These are phyloP conservation scores for Eupithecia insigniata DNA, from an alignment of 2,888 invertebrate species.

Conservation along the genomic window DNA sequence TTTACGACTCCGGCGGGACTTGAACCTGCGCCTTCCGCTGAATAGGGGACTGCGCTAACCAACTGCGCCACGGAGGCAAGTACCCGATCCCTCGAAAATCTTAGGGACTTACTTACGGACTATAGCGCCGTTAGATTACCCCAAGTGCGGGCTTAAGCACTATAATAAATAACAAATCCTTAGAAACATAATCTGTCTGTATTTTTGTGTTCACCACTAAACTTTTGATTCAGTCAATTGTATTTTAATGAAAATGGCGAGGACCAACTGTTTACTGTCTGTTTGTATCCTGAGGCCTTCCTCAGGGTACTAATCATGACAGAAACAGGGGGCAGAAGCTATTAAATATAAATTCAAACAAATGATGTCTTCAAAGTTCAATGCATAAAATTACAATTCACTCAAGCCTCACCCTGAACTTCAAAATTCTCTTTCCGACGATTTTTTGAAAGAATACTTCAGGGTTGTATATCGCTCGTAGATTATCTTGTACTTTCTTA, in stretches of 20 bases:
- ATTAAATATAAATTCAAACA: background rate
- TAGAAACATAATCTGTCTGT: background rate
- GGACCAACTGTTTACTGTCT: background rate
- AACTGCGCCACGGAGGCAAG: too few species aligned
- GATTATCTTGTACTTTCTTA: background rate
- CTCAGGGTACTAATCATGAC: background rate
- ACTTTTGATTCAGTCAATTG: too few species aligned
- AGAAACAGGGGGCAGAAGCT: background rate
- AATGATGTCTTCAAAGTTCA: constrained; percentile 6
- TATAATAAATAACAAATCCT: too few species aligned
- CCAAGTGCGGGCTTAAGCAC: too few species aligned
- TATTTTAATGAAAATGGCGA: background rate
- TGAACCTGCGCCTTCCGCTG: too few species aligned
- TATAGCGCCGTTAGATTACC: too few species aligned
- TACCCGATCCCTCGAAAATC: too few species aligned
- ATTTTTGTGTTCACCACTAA: background rate
- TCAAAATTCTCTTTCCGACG: constrained; percentile 3
- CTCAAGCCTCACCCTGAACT: constrained; percentile 12
- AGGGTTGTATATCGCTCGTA: background rate
- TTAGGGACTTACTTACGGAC: too few species aligned
- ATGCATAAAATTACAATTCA: constrained; percentile 31
- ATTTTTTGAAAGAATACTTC: constrained; percentile 9
- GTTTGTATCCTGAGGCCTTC: background rate
- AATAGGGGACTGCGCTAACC: too few species aligned
- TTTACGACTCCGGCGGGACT: too few species aligned